These are phyloP conservation scores for Apis laboriosa DNA, from an alignment of 1,140 invertebrate species.

Conservation along the genomic window DNA sequence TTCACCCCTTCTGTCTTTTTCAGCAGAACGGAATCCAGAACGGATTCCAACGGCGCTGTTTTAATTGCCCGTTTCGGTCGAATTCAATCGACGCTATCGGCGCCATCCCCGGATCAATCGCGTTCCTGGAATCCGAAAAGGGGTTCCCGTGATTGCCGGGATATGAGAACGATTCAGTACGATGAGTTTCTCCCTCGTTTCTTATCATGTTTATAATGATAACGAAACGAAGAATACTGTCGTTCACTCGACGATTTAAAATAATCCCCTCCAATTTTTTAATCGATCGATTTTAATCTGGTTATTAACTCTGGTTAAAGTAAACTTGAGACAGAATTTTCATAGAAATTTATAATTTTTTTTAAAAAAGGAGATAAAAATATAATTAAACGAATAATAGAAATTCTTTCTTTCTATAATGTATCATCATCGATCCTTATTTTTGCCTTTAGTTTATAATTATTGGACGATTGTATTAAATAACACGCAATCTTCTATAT, in stretches of 20 bases:
- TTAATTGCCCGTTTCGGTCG: conserved; percentile 48
- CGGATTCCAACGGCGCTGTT: conserved; percentile 38
- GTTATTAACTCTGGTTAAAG: too few relatives aligned
- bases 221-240: background rate
- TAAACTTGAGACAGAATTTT: too few relatives aligned
- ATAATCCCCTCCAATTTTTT: too few relatives aligned
- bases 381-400: too few relatives aligned
- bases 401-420: background rate
- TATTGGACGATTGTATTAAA: conserved; percentile 2
- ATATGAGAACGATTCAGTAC: conserved; percentile 9
- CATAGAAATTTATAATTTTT: too few relatives aligned
- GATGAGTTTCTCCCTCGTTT: background rate
- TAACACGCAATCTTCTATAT: background rate
- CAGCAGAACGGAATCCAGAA: conserved; percentile 29
- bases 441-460: conserved; percentile 5
- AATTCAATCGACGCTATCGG: conserved; percentile 38
- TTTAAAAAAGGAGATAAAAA: too few relatives aligned
- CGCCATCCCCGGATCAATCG: conserved; percentile 23
- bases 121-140: conserved; percentile 28
- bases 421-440: background rate
- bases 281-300: too few relatives aligned
- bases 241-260: too few relatives aligned
- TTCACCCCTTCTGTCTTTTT: conserved; percentile 22
- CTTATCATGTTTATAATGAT: background rate
- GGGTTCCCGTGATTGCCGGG: conserved; percentile 1